Base-by-base conservation (phyloP, 2,113 vertebrate species). In the Pachyramphus minor region DNA sequence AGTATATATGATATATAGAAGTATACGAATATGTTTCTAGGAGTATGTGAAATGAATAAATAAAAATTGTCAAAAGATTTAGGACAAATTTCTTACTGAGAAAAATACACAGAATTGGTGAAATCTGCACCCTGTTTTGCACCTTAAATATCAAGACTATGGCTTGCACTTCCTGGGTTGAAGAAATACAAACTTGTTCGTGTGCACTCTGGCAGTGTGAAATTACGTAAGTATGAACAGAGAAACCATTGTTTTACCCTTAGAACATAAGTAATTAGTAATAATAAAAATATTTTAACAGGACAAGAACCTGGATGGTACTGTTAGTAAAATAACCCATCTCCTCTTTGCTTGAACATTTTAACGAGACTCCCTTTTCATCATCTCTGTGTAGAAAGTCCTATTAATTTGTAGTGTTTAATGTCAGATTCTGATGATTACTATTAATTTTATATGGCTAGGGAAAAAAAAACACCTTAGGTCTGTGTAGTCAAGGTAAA, bases 251-350 rank as follows among this genome's bases (percentile, higher is more conserved):
- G 79, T 66, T 80, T 88, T 45, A 27, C 20, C 28, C 20, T 85
- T 76, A 73, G 60, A 94, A 84, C n/a, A 42, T 33, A 73, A 74
- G 19, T 52, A 91, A 90, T 86, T 90, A 90, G 35, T 47, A 84
- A 44, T 56, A 76, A 69, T 53, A 90, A 73, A 91, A 93, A 85
- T 77, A 77, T 58, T 90, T 87, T 91, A 60, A 76, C 66, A 80
- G 58, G 58, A 85, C 53, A 95, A 85, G 75, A 90, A 66, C 9
- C 13, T 92, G 41, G 67, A 92, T 50, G 67, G 74, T 23, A 67
- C 15, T 66, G 11, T 66, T 83, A 50, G n/a, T 52, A 89, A 84
- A 90, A 77, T 42, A 88, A 78, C 21, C 8, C 12, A 44, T 74
- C 45, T 75, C 74, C 28, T 62, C 49, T 69, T 88, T 71, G 14